Evolutionary conservation across 2,888 invertebrate genomes (phyloP).

Genomic region (Ariolimax columbianus): DNA sequence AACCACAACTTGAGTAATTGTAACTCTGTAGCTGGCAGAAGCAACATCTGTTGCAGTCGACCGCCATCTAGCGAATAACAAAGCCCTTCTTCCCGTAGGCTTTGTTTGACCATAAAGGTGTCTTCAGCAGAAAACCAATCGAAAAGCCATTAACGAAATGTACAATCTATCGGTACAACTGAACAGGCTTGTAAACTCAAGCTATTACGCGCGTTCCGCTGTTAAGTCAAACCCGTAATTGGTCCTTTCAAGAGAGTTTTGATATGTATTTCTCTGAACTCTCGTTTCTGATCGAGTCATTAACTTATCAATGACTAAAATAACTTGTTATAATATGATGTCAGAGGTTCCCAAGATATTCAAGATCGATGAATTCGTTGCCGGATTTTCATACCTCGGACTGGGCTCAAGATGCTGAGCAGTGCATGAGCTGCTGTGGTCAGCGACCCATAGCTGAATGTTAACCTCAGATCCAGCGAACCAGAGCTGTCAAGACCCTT

Average conservation of each 20-base stretch:
- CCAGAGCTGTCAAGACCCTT: too few relatives aligned
- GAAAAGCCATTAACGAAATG: conserved; percentile 22
- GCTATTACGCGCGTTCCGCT: not conserved
- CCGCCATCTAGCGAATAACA: not conserved
- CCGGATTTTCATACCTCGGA: too few relatives aligned
- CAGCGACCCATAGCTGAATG: too few relatives aligned
- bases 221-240: conserved; percentile 18
- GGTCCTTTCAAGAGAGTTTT: not conserved
- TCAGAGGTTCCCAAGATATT: too few relatives aligned
- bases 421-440: too few relatives aligned
- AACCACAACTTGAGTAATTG: not conserved
- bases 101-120: not conserved
- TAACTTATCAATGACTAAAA: too few relatives aligned
- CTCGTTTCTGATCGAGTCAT: not conserved
- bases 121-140: not conserved
- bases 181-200: not conserved
- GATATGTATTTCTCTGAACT: too few relatives aligned
- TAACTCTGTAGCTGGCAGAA: not conserved
- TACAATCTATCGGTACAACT: not conserved
- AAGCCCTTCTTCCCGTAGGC: not conserved
- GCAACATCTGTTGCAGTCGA: not conserved
- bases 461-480: too few relatives aligned
- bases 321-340: not conserved
- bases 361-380: too few relatives aligned
- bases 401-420: too few relatives aligned